phyloP scores from a whole-genome alignment of 2,888 invertebrate species.

The Callyntrura guangdongensis region DNA sequence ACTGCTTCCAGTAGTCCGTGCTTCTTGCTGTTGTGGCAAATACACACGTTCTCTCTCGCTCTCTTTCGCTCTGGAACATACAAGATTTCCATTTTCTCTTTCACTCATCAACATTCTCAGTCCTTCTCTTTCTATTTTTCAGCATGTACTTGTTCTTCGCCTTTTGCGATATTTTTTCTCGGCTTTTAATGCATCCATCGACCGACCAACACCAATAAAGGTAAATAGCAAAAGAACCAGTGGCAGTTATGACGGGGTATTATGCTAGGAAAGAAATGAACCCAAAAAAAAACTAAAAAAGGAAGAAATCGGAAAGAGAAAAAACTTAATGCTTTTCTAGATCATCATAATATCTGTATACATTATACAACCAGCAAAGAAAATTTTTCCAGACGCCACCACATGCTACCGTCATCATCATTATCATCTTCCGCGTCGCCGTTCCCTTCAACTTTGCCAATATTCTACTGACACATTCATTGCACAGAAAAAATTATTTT shows the following conservation, averaged over 20 bases:
- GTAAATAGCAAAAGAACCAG: neutral
- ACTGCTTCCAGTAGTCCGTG: neutral
- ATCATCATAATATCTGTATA: conserved; percentile 23
- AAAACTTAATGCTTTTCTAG: conserved; percentile 8
- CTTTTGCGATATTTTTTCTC: conserved; percentile 35
- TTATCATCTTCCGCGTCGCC: no score
- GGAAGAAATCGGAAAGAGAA: neutral
- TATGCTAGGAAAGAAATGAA: neutral
- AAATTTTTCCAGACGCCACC: conserved; percentile 80
- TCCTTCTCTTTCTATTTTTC: neutral
- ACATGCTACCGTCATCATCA: conserved; percentile 66
- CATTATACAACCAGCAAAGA: conserved; percentile 27
- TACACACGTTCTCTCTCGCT: conserved; percentile 36
- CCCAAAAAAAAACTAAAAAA: neutral
- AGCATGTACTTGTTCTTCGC: neutral
- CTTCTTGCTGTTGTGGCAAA: conserved; percentile 27
- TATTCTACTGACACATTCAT: conserved; percentile 41
- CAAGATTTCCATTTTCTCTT: conserved; percentile 49
- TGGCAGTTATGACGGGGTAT: conserved; percentile 3
- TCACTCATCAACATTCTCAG: conserved; percentile 28
- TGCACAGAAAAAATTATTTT: conserved; percentile 24
- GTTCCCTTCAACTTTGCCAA: no score
- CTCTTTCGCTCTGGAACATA: conserved; percentile 20
- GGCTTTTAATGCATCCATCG: conserved; percentile 43
- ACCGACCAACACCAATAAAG: conserved; percentile 11